phyloP scores from a whole-genome alignment of 2,797 vertebrate species.

The Sebastiscus albofasciatus region DNA sequence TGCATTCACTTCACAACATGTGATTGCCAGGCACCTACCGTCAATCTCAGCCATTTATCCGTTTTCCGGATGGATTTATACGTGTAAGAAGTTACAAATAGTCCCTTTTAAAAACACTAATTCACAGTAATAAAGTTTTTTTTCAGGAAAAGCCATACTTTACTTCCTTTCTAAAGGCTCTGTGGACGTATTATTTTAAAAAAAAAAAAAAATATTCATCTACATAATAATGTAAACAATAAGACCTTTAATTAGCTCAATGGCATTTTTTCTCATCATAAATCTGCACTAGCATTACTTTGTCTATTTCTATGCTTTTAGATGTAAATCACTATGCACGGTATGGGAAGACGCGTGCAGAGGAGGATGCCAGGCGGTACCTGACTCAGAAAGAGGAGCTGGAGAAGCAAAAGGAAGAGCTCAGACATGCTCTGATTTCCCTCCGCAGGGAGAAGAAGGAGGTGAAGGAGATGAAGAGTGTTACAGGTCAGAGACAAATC shows the following conservation, averaged over 20 bases:
- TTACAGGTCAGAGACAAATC: slow-evolving; percentile 80
- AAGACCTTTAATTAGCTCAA: not conserved
- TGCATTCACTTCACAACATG: no score
- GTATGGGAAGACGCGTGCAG: slow-evolving; percentile 95
- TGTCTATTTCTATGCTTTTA: slow-evolving; percentile 48
- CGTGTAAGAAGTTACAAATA: no score
- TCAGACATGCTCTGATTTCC: slow-evolving; percentile 84
- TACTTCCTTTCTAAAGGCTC: no score
- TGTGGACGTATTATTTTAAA: no score
- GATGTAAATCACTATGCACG: slow-evolving; percentile 92
- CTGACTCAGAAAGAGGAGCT: slow-evolving; percentile 92
- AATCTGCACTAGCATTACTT: not conserved
- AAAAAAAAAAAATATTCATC: no score
- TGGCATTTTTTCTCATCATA: not conserved
- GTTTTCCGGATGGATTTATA: no score
- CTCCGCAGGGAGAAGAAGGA: slow-evolving; percentile 90
- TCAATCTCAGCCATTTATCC: no score
- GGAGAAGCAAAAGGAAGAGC: slow-evolving; percentile 91
- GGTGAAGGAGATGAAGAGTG: slow-evolving; percentile 85
- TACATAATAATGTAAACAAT: no score
- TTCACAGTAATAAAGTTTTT: no score
- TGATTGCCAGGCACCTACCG: no score
- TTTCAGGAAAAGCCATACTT: no score
- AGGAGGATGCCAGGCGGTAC: slow-evolving; percentile 93
- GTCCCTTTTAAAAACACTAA: no score